Percentiles rank a stretch among this genome's conserved stretches.
Evolutionary conservation across 2,888 invertebrate species (phyloP).

Genomic region (Cecidostiba fungosa): DNA sequence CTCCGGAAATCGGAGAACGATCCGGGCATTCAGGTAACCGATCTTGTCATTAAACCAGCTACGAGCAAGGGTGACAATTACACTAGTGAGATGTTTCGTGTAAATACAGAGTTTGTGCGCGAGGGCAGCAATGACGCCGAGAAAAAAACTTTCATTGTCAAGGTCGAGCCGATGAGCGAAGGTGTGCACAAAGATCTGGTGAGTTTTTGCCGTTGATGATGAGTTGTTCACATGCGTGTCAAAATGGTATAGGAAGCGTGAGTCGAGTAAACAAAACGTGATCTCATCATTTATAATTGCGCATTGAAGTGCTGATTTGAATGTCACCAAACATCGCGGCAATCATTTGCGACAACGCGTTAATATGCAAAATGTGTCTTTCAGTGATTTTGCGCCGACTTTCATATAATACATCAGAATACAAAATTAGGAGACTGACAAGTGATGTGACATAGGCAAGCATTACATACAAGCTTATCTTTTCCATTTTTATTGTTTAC

Average conservation of each 20-base stretch:
- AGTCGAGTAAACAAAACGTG: not conserved
- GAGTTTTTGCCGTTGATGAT: conserved; percentile 47
- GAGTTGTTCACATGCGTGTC: not conserved
- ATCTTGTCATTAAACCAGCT: conserved; percentile 72
- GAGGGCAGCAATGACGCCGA: conserved; percentile 62
- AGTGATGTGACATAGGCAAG: too few species aligned
- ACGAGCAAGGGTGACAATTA: conserved; percentile 78
- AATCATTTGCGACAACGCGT: too few species aligned
- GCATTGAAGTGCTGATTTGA: not conserved
- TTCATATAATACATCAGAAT: too few species aligned
- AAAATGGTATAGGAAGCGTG: not conserved
- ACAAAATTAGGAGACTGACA: too few species aligned
- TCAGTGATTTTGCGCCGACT: too few species aligned
- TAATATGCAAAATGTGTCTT: too few species aligned
- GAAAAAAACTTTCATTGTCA: conserved; percentile 72
- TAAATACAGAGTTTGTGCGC: conserved; percentile 66
- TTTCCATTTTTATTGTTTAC: too few species aligned
- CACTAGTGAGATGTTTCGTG: conserved; percentile 76
- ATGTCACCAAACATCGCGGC: not conserved
- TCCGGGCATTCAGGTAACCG: conserved; percentile 70
- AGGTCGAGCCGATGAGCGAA: conserved; percentile 78
- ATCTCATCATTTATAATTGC: not conserved
- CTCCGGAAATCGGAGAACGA: conserved; percentile 71
- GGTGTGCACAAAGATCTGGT: conserved; percentile 77
- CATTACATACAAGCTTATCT: too few species aligned